These are phyloP conservation scores for Mythimna lalbum DNA, from an alignment of 2,888 invertebrate genomes.

Conservation along the genomic window DNA sequence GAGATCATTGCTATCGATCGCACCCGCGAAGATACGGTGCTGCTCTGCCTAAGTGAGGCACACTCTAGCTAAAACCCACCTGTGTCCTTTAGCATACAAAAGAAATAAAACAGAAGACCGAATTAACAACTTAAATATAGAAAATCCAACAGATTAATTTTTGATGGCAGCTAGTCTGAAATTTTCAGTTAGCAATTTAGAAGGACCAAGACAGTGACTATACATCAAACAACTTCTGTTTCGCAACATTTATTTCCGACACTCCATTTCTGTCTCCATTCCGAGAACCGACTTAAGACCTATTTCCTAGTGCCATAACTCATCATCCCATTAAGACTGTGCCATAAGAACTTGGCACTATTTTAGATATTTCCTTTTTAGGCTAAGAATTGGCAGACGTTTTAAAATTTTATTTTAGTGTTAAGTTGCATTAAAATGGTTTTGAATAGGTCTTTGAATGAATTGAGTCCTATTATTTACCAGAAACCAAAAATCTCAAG, in stretches of 20 bases:
- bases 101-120: too few species aligned
- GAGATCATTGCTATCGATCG: too few species aligned
- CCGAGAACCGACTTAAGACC: constrained; percentile 39
- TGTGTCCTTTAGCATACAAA: too few species aligned
- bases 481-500: too few species aligned
- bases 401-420: constrained; percentile 13
- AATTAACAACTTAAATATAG: too few species aligned
- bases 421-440: background rate
- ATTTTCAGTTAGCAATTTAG: background rate
- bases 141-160: background rate
- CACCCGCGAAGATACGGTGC: too few species aligned
- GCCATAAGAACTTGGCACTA: constrained; percentile 51
- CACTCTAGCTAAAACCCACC: too few species aligned
- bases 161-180: background rate
- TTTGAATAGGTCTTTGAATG: background rate
- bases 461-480: background rate
- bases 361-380: constrained; percentile 38
- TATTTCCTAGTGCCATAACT: constrained; percentile 47
- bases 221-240: background rate
- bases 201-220: background rate
- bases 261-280: constrained; percentile 41
- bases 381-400: constrained; percentile 50
- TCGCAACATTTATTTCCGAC: constrained; percentile 21
- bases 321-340: constrained; percentile 52
- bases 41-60: too few species aligned